phyloP scores from a whole-genome alignment of 1,140 invertebrate species.

The Bombus huntii region DNA sequence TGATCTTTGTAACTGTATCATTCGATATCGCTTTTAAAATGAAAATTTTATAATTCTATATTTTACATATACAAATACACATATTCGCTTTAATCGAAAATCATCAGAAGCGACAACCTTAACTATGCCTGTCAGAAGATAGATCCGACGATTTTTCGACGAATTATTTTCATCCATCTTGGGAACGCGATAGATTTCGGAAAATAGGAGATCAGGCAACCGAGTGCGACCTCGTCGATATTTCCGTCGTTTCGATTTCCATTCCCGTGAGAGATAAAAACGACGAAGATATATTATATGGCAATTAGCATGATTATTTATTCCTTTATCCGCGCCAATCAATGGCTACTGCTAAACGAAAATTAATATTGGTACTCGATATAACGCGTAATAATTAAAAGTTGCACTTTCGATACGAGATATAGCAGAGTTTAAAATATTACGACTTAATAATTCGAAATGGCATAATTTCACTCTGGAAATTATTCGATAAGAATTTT shows the following conservation, averaged over 20 bases:
- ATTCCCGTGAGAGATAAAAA: background rate
- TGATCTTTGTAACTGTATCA: no score
- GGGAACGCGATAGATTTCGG: background rate
- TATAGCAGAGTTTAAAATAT: background rate
- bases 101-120: background rate
- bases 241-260: background rate
- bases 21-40: no score
- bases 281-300: background rate
- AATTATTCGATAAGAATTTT: background rate
- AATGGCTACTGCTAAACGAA: background rate
- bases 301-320: background rate
- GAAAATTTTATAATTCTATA: no score
- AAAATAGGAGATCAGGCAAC: background rate
- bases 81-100: slow-evolving; percentile 36
- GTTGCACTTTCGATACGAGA: background rate
- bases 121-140: slow-evolving; percentile 34
- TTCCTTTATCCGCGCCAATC: background rate
- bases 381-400: background rate
- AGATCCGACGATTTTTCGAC: background rate
- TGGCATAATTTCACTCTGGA: background rate
- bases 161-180: slow-evolving; percentile 2
- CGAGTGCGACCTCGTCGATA: background rate
- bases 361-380: background rate
- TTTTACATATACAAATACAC: no score
- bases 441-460: background rate